These are phyloP conservation scores for Engystomops pustulosus DNA, from an alignment of 2,113 vertebrate genomes.

Conservation along the genomic window DNA sequence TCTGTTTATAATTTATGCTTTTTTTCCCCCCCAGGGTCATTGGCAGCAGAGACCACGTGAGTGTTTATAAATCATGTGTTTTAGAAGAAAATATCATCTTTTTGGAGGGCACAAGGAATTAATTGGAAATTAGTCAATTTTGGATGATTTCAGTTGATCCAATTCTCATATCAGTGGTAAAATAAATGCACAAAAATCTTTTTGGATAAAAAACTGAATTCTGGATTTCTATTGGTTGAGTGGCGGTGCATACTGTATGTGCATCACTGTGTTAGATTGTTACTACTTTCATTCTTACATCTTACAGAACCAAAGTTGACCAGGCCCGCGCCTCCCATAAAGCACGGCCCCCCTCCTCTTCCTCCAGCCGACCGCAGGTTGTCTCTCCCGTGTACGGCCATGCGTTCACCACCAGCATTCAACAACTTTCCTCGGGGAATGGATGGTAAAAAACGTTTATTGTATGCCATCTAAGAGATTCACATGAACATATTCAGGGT, in stretches of 20 bases:
- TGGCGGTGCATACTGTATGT: neutral
- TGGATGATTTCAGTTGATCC: neutral
- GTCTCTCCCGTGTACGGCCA: slow-evolving; percentile 32
- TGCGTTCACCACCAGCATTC: neutral
- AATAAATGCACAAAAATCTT: too few species aligned
- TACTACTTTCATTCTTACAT: neutral
- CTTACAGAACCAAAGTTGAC: neutral
- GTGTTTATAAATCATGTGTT: neutral
- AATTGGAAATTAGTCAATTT: neutral
- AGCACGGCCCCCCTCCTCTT: neutral
- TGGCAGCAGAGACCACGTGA: neutral
- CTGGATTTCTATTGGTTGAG: neutral
- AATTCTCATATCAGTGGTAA: neutral
- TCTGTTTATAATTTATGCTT: neutral
- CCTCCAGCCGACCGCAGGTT: slow-evolving; percentile 38
- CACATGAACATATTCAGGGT: too few species aligned
- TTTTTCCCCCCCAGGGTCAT: neutral
- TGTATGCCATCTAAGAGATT: neutral
- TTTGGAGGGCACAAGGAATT: neutral
- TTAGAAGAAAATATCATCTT: neutral
- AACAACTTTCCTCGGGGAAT: neutral
- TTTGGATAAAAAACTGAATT: too few species aligned
- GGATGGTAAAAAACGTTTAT: slow-evolving; percentile 24
- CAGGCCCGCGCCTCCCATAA: neutral
- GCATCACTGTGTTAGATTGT: neutral